Evolutionary conservation across 2,888 invertebrate genomes (phyloP).

Genomic region (Argyra leucocephala): DNA sequence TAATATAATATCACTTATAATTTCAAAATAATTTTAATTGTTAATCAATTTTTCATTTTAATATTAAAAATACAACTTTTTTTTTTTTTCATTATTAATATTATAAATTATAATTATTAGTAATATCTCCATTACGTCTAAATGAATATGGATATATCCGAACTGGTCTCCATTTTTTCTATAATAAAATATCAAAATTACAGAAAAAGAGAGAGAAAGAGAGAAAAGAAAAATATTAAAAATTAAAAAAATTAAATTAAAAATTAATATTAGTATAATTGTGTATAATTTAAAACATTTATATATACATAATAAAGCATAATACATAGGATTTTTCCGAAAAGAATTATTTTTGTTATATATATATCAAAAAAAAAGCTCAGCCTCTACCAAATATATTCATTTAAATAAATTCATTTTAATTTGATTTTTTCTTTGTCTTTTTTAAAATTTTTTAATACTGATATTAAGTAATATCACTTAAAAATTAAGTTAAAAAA

Average conservation of each 20-base stretch:
- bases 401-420: too few species aligned
- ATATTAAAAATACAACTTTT: too few species aligned
- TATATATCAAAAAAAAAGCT: neutral
- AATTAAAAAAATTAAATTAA: constrained; percentile 24
- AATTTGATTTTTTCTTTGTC: neutral
- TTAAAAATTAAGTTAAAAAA: neutral
- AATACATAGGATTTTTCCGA: neutral
- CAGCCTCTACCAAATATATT: neutral
- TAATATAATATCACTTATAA: neutral
- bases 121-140: constrained; percentile 41
- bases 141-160: constrained; percentile 43
- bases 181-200: constrained; percentile 28
- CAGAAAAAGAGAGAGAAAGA: constrained; percentile 28
- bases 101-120: constrained; percentile 40
- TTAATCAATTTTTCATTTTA: too few species aligned
- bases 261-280: constrained; percentile 11
- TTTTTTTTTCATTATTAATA: too few species aligned
- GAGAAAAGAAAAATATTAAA: constrained; percentile 27
- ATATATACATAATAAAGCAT: constrained; percentile 23
- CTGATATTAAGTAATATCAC: neutral
- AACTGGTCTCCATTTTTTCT: constrained; percentile 44
- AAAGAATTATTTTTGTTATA: neutral
- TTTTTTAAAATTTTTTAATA: neutral
- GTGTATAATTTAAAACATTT: constrained; percentile 12
- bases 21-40: too few species aligned